A percentile compares a stretch with the other conserved stretches of the same genome.
Conservation (phyloP, 2,888 invertebrate genomes). For the Gymnoscelis rufifasciata region DNA sequence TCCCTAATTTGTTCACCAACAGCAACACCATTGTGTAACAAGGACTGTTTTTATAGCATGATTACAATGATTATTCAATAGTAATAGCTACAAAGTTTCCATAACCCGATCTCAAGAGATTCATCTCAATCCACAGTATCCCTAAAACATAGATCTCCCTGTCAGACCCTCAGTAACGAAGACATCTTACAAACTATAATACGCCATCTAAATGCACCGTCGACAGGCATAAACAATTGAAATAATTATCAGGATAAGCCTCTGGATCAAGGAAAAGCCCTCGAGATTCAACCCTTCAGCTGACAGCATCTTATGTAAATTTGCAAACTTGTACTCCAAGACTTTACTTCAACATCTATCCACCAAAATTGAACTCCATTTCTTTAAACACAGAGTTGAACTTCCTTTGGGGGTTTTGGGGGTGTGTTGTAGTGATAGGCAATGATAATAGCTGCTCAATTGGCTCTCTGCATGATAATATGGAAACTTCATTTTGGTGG, state of each 20-base stretch:
- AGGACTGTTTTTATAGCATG: no score
- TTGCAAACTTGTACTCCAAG: conserved; percentile 56
- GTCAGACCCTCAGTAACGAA: conserved; percentile 65
- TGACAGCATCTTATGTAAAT: conserved; percentile 78
- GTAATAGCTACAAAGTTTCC: not conserved
- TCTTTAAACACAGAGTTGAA: not conserved
- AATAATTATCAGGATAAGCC: conserved; percentile 79
- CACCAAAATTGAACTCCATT: conserved; percentile 23
- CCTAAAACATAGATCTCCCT: conserved; percentile 35
- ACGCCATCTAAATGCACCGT: conserved; percentile 76
- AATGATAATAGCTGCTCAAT: conserved; percentile 65
- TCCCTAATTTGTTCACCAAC: no score
- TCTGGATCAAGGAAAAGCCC: conserved; percentile 71
- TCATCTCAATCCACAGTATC: conserved; percentile 50
- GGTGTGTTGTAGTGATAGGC: conserved; percentile 23
- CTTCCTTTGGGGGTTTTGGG: conserved; percentile 19
- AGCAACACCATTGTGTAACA: no score
- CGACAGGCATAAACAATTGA: conserved; percentile 79
- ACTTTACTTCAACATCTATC: conserved; percentile 25
- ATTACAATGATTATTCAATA: no score
- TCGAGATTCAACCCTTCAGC: conserved; percentile 74
- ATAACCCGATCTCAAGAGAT: conserved; percentile 41
- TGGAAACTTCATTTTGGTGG: conserved; percentile 54
- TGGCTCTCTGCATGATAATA: conserved; percentile 61
- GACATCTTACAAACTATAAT: conserved; percentile 76